Evolutionary conservation across 2,888 invertebrate genomes (phyloP), one percentile per base, ranked within the genome.

Genomic region (Phymatocera aterrima): DNA sequence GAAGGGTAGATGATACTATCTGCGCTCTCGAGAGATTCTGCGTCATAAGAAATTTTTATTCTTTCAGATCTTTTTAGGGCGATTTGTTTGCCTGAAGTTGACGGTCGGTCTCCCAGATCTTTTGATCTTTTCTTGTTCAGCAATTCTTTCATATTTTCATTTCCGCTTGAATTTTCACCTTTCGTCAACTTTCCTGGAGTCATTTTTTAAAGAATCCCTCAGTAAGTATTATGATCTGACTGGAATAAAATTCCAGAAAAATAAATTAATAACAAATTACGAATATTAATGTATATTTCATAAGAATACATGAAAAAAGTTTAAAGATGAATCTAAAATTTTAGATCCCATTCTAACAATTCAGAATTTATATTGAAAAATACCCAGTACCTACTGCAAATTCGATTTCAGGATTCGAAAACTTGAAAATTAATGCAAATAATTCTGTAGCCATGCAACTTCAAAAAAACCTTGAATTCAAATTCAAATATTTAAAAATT

Each of bases 1-100:
- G 37, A 31, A 28, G 40, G 43, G 15, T 24, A 57, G 12, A 31
- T 18, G 5, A 40, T 28, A 40, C 21, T 37, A 10, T 74, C 74
- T 24, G n/a, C 51, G 48, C 72, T 72, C 48, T 72, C 72, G 1
- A n/a, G 10, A n/a, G 72, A 68, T 6, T 46, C 68, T 40, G 12
- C 51, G 43, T 51, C 51, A 3, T 34, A 12, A 12, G 0, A 51
- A 8, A 34, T 18, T n/a, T n/a, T n/a, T 34, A 51, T 40, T 54
- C 28, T 37, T 24, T 75, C 43, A 0, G 75, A 75, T 60, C 75
- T 34, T 15, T 15, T 21, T 0, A 75, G 31, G 8, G 24, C 43
- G 8, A 72, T 28, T 72, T 8, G 12, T 34, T 72, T 34, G 5
- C 51, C 31, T 2, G 72, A 72, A 5, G 24, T 68, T 15, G 43